These are phyloP conservation scores for Tethya wilhelma DNA, from an alignment of 37 sponge, comb jelly and placozoan genomes.

Conservation along the genomic window DNA sequence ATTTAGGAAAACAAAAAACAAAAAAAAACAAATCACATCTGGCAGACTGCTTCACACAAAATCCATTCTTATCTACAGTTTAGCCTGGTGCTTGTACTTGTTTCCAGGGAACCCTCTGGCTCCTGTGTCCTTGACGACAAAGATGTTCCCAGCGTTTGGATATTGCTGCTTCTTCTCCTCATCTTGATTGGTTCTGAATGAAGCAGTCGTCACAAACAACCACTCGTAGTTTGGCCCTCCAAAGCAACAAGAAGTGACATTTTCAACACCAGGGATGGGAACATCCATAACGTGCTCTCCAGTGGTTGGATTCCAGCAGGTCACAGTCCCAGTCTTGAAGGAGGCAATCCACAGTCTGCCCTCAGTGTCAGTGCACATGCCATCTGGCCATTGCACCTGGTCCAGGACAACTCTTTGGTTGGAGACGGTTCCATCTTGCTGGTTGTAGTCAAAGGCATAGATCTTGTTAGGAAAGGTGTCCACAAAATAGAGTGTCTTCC, in stretches of 20 bases:
- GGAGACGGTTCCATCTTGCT: constrained; percentile 20
- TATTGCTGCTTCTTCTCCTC: constrained; percentile 6
- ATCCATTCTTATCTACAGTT: no score
- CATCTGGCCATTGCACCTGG: no score
- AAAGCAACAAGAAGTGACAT: constrained; percentile 68
- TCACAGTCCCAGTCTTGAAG: constrained; percentile 18
- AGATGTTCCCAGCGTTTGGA: constrained; percentile 49
- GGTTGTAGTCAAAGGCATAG: constrained; percentile 49
- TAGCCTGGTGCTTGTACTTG: no score
- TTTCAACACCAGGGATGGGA: constrained; percentile 28
- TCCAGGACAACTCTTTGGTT: constrained; percentile 37
- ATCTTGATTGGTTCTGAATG: background rate
- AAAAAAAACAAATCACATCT: no score
- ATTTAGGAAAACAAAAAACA: no score
- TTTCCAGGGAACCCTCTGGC: constrained; percentile 38
- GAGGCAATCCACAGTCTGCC: constrained; percentile 58
- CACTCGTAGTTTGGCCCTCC: constrained; percentile 56
- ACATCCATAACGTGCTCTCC: constrained; percentile 24
- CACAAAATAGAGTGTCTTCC: constrained; percentile 57
- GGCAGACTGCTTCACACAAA: no score
- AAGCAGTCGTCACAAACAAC: constrained; percentile 62
- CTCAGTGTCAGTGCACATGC: constrained; percentile 49
- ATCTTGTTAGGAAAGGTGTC: constrained; percentile 33
- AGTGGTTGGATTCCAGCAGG: constrained; percentile 47
- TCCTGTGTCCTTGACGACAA: constrained; percentile 46